Conservation (phyloP, 2,113 vertebrate genomes). For the Eulemur rufifrons region DNA sequence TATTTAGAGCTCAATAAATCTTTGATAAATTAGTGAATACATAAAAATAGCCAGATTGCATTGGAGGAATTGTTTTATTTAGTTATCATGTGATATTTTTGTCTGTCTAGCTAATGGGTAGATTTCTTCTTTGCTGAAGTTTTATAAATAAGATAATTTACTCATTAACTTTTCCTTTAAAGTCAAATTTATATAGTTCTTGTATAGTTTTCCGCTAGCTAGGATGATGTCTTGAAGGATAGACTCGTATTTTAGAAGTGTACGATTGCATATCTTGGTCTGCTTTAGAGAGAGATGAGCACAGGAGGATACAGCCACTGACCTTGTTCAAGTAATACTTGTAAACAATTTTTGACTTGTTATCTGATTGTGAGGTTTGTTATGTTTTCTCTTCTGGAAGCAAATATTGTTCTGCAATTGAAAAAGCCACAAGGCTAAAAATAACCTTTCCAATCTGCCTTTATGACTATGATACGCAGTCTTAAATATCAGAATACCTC, state of each 20-base stretch:
- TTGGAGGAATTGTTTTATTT: background rate
- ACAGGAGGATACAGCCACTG: background rate
- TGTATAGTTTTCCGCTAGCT: background rate
- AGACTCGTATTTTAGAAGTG: slow-evolving; percentile 21
- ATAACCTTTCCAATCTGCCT: slow-evolving; percentile 11
- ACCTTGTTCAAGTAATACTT: slow-evolving; percentile 23
- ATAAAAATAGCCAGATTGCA: background rate
- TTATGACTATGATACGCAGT: background rate
- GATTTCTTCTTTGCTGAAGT: slow-evolving; percentile 28
- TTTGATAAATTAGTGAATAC: background rate
- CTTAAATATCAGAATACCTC: slow-evolving; percentile 48
- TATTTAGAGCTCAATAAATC: background rate
- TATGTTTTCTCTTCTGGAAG: slow-evolving; percentile 45
- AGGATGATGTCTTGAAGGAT: background rate
- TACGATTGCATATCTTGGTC: background rate
- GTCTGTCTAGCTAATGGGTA: background rate
- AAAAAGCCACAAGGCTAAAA: slow-evolving; percentile 43
- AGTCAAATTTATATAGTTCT: slow-evolving; percentile 5
- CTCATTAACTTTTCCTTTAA: slow-evolving; percentile 29
- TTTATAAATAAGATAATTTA: background rate
- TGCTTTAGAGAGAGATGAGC: slow-evolving; percentile 7
- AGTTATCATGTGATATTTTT: slow-evolving; percentile 5
- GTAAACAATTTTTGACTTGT: slow-evolving; percentile 42
- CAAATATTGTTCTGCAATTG: slow-evolving; percentile 31
- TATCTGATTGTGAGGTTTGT: slow-evolving; percentile 27